Evolutionary conservation across 1,140 invertebrate genomes (phyloP), one percentile per base, ranked within the genome.

Genomic region (Drosophila biarmipes): DNA sequence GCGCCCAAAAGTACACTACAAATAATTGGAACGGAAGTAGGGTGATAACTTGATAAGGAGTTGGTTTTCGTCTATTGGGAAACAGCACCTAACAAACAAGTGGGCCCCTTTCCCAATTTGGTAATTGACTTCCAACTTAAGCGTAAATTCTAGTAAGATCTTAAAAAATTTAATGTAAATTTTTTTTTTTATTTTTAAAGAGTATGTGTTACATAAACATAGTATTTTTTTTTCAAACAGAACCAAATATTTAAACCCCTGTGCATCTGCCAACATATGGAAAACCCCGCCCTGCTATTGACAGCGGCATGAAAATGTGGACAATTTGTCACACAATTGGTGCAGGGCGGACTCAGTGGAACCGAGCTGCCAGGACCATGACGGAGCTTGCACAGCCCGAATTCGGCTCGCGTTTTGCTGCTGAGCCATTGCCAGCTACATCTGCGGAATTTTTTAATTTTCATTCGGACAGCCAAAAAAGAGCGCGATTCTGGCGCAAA

Each of bases 381-480:
- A 69, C 68, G 51, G 69, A 63, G 81, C 78, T 75, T 71, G 73
- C 68, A 74, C 40, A 54, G 27, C 34, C 31, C 7, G 37, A 59
- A 55, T 35, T 48, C 55, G 34, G 49, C 53, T 61, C 10, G 19
- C 15, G 8, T 34, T 61, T 51, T 54, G 45, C 59, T 71, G 54
- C 42, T 27, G 37, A 61, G 52, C 58, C 45, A 63, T 76, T 59
- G 52, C 58, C 57, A 42, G 64, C 46, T 14, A 77, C 45, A 67
- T 84, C 64, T 89, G 73, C 78, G 84, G 85, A 84, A 90, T 89
- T 89, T 89, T 89, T 89, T 89, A 89, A 89, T 89, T 89, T 89
- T 59, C 15, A 43, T 53, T 15, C 15, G 35, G 17, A 43, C 46
- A 29, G 58, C 24, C 27, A 17, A 27, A 37, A 31, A 24, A 34